Conservation (phyloP, 2,797 vertebrate species). For the Mormyrus hasselquistii region DNA sequence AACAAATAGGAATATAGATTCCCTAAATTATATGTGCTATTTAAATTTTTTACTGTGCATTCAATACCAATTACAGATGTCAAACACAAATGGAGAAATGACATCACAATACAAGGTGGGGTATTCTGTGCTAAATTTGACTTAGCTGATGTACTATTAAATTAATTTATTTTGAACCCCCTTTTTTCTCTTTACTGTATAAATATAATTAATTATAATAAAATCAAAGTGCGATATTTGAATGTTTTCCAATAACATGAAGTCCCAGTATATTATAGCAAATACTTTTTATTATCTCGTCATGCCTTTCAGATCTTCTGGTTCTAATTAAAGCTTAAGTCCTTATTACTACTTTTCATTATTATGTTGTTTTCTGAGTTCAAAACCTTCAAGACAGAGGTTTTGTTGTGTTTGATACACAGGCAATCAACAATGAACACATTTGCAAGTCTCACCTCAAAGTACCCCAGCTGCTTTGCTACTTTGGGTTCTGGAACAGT, state of each 20-base stretch:
- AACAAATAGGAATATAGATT: background rate
- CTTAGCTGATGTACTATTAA: background rate
- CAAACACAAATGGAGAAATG: background rate
- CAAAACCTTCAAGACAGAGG: background rate
- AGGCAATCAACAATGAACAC: background rate
- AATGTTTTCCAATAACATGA: background rate
- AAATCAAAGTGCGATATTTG: background rate
- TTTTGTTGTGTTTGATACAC: background rate
- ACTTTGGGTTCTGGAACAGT: background rate
- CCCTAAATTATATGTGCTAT: background rate
- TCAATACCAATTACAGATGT: background rate
- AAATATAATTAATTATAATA: background rate
- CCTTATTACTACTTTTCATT: background rate
- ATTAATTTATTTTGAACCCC: background rate
- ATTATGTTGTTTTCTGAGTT: background rate
- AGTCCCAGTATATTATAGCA: background rate
- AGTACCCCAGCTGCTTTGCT: background rate
- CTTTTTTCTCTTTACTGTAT: background rate
- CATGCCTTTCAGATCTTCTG: background rate
- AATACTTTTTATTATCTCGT: background rate
- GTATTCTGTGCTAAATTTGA: background rate
- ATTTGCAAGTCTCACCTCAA: background rate
- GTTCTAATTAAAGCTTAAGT: background rate
- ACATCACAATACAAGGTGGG: background rate
- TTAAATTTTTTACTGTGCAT: background rate